Evolutionary conservation across 2,888 invertebrate species (phyloP).

Genomic region (Clusia tigrina): DNA sequence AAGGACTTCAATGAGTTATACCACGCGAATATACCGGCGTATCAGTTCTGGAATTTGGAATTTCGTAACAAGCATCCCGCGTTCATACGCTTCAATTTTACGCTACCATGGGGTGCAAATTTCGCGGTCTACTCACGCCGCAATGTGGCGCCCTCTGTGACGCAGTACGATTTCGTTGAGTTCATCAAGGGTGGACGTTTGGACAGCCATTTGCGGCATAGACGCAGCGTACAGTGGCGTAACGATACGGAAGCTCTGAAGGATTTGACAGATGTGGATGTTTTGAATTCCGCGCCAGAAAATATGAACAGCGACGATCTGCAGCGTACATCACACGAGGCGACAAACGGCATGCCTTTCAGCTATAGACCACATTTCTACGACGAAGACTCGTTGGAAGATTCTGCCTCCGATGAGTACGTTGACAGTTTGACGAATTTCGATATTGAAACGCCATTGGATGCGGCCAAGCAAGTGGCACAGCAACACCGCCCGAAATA

Average conservation of each 20-base stretch:
- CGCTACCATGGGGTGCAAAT: slow-evolving; percentile 90
- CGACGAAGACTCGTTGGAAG: slow-evolving; percentile 41
- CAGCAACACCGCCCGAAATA: slow-evolving; percentile 36
- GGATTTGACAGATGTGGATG: slow-evolving; percentile 35
- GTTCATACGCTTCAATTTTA: slow-evolving; percentile 87
- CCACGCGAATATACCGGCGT: slow-evolving; percentile 85
- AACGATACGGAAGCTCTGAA: not conserved
- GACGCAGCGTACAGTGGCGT: slow-evolving; percentile 48
- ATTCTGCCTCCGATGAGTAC: slow-evolving; percentile 30
- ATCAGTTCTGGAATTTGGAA: slow-evolving; percentile 93
- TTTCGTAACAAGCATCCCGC: slow-evolving; percentile 90
- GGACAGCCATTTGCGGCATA: slow-evolving; percentile 76
- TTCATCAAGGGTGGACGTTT: slow-evolving; percentile 87
- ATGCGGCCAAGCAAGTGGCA: slow-evolving; percentile 47
- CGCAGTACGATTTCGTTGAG: slow-evolving; percentile 96
- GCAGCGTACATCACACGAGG: slow-evolving; percentile 44
- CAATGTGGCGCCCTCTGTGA: slow-evolving; percentile 94
- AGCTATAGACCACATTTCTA: slow-evolving; percentile 22
- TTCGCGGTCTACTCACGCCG: slow-evolving; percentile 95
- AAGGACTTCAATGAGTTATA: slow-evolving; percentile 85
- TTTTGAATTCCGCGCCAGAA: slow-evolving; percentile 38
- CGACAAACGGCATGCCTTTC: slow-evolving; percentile 33
- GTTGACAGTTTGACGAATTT: slow-evolving; percentile 28
- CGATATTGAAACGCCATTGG: slow-evolving; percentile 50
- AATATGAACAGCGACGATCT: slow-evolving; percentile 39